These are phyloP conservation scores for Pseudomyrmex sp. DNA, from an alignment of 1,140 invertebrate species.

Conservation along the genomic window DNA sequence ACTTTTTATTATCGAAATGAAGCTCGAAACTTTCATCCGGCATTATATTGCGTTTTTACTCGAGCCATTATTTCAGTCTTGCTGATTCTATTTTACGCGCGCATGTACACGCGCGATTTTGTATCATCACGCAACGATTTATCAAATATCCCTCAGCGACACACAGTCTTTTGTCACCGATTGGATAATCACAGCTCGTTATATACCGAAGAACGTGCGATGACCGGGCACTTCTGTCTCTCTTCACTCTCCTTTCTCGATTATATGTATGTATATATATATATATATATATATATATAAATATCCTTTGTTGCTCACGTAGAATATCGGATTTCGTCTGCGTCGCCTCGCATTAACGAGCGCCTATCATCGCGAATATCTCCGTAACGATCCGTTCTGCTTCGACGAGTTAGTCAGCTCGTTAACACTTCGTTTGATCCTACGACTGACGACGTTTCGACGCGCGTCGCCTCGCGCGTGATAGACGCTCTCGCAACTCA, in stretches of 20 bases:
- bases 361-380: conserved; percentile 61
- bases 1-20: not conserved
- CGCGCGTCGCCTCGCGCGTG: conserved; percentile 18
- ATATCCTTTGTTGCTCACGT: conserved; percentile 59
- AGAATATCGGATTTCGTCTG: conserved; percentile 71
- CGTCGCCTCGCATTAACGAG: conserved; percentile 67
- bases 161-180: conserved; percentile 62
- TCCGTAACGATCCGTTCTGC: conserved; percentile 56
- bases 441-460: conserved; percentile 30
- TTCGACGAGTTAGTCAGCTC: conserved; percentile 52
- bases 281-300: not conserved
- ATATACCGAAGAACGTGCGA: conserved; percentile 55
- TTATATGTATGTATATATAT: not conserved
- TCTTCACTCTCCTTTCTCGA: too few species aligned
- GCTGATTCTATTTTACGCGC: conserved; percentile 4
- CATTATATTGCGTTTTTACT: not conserved
- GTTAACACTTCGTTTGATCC: conserved; percentile 64
- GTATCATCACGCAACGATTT: conserved; percentile 32
- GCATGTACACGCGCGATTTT: conserved; percentile 5
- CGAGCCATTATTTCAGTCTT: not conserved
- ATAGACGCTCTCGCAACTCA: conserved; percentile 15
- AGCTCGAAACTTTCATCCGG: not conserved
- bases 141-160: conserved; percentile 58
- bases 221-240: conserved; percentile 54
- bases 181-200: conserved; percentile 55